A percentile compares a stretch with the other conserved stretches of the same genome.
These are phyloP conservation scores for Spondyliosoma cantharus DNA, from an alignment of 2,797 vertebrate genomes.

Conservation along the genomic window DNA sequence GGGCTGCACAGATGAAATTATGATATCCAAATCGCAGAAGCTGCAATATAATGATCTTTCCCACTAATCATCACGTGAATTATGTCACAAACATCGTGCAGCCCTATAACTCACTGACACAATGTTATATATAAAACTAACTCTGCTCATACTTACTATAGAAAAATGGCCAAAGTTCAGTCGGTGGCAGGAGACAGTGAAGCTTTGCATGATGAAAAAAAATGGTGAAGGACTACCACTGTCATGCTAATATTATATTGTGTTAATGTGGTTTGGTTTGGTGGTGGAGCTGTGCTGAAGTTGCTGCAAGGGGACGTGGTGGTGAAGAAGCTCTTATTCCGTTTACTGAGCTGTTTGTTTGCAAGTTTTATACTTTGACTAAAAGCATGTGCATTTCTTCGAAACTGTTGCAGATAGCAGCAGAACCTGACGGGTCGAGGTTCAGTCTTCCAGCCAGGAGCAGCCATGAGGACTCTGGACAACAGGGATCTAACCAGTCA, in stretches of 20 bases:
- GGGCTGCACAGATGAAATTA: too few species aligned
- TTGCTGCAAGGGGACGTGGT: constrained; percentile 21
- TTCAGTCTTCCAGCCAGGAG: constrained; percentile 70
- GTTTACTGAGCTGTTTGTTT: background rate
- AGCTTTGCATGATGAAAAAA: constrained; percentile 49
- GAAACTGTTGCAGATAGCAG: constrained; percentile 40
- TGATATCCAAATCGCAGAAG: too few species aligned
- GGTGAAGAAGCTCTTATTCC: constrained; percentile 8
- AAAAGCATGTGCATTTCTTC: constrained; percentile 12
- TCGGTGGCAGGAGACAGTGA: constrained; percentile 27
- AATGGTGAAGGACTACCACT: constrained; percentile 26
- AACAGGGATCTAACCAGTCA: constrained; percentile 41
- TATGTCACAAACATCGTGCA: too few species aligned
- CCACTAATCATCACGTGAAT: too few species aligned
- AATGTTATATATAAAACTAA: background rate
- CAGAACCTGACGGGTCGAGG: constrained; percentile 76
- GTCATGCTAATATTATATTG: background rate
- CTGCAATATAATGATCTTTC: too few species aligned
- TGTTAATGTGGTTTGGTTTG: constrained; percentile 41
- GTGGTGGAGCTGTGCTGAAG: constrained; percentile 49
- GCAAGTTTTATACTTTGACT: background rate
- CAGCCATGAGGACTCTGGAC: constrained; percentile 57
- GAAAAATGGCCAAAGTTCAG: constrained; percentile 47
- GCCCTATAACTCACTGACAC: background rate
- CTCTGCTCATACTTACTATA: background rate